Evolutionary conservation across 2,888 invertebrate genomes (phyloP).

Genomic region (Sphecodes monilicornis): DNA sequence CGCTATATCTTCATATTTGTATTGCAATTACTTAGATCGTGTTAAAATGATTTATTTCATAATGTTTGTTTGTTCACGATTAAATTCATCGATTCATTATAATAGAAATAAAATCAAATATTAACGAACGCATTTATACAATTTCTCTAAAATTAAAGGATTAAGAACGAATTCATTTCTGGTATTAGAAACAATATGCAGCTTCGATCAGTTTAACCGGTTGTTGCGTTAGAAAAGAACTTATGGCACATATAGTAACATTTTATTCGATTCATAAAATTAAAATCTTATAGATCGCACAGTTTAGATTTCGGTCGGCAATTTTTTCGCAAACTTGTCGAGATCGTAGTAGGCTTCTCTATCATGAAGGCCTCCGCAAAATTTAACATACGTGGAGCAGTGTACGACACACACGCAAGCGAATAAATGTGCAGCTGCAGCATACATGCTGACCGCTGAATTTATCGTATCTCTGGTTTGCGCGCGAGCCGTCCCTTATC

Average conservation of each 20-base stretch:
- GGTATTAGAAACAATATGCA: background rate
- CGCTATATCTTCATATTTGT: no score
- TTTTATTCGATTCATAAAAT: background rate
- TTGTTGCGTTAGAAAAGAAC: background rate
- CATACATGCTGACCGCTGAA: constrained; percentile 57
- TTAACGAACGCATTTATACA: no score
- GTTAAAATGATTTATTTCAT: no score
- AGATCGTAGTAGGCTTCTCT: constrained; percentile 35
- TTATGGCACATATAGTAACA: background rate
- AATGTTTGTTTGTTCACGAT: no score
- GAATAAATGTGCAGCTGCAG: constrained; percentile 43
- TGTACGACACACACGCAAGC: constrained; percentile 36
- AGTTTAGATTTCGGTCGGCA: background rate
- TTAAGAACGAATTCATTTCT: no score
- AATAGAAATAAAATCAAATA: no score
- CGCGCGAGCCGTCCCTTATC: constrained; percentile 55
- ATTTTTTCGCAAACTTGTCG: constrained; percentile 28
- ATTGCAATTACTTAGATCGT: no score
- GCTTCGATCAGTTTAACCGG: no score
- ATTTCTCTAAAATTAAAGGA: no score
- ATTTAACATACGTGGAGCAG: constrained; percentile 60
- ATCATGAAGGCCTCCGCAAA: constrained; percentile 50
- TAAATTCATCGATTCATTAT: no score
- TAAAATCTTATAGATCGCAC: background rate
- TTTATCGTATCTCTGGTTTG: constrained; percentile 63